Base-by-base conservation (phyloP, 2,888 invertebrate species). In the Brachylomia viminalis region DNA sequence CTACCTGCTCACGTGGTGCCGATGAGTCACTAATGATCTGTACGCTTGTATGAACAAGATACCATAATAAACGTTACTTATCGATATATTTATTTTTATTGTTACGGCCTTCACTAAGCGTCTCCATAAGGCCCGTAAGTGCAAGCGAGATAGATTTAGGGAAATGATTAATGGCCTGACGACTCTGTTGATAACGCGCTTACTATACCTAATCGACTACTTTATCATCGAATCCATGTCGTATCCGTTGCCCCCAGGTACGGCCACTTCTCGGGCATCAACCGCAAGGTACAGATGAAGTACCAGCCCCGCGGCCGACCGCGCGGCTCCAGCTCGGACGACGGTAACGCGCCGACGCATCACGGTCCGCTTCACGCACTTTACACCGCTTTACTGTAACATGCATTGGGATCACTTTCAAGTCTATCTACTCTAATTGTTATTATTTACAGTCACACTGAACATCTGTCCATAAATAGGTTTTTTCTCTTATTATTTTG, bases 261-360 rank as follows among this genome's bases (percentile, higher is more conserved):
- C 94, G 99, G 99, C 0, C 99, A 99, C 96, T 99, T 99, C 97
- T 99, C 99, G 66, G 99, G 99, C 62, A 99, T 99, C 91, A 99
- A 99, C 97, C 98, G 99, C 85, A 99, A 99, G 97, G 99, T 99
- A 81, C 99, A 99, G 97, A 98, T 99, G 98, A 99, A 99, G 96
- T 99, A 99, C 96, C 99, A 99, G 95, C 99, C 99, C 1, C 98
- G 98, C 90, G 99, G 99, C 0, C 97, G 99, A 79, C 99, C 99
- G 62, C 97, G 99, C 86, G 98, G 98, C 86, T 99, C 99, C 88
- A 98, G 98, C 94, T 99, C 99, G 89, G 99, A 99, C 97, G 99
- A 99, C 97, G 99, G 98, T 98, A 98, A 97, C 97, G 95, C 94
- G 92, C 92, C 92, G 88, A 90, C 91, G 78, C 84, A 90, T 88